Conservation (phyloP, 2,888 invertebrate genomes). For the Agrotis ipsilon region DNA sequence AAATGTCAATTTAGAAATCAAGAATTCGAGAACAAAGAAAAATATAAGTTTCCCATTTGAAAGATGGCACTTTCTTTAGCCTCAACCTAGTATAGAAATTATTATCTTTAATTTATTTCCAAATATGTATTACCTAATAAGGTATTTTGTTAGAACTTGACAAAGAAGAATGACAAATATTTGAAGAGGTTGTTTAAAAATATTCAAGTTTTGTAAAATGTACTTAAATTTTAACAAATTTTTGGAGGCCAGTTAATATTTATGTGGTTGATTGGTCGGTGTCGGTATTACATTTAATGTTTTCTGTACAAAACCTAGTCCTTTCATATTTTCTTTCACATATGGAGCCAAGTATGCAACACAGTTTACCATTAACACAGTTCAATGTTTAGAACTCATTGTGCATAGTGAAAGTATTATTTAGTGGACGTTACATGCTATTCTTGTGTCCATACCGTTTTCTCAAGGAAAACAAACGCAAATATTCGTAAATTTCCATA, state of each 20-base stretch:
- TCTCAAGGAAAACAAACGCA: conserved; percentile 43
- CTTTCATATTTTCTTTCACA: background rate
- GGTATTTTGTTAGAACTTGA: background rate
- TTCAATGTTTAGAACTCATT: conserved; percentile 48
- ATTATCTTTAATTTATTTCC: background rate
- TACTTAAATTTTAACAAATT: too few species aligned
- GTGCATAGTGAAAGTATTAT: conserved; percentile 55
- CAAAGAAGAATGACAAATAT: background rate
- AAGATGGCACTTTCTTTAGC: conserved; percentile 76
- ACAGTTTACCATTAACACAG: conserved; percentile 37
- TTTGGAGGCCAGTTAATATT: too few species aligned
- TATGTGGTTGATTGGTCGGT: background rate
- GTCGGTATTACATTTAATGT: too few species aligned
- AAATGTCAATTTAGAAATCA: conserved; percentile 77
- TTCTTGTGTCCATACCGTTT: conserved; percentile 31
- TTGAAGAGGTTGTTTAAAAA: background rate
- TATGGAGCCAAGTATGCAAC: conserved; percentile 22
- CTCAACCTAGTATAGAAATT: conserved; percentile 67
- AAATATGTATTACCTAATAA: background rate
- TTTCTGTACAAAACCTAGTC: background rate
- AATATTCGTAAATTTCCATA: conserved; percentile 36
- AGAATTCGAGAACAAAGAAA: conserved; percentile 72
- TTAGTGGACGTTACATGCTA: conserved; percentile 44
- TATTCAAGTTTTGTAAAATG: background rate
- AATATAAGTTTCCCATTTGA: conserved; percentile 73